Base-by-base conservation (phyloP, 2,113 vertebrate species). In the Bubalus kerabau region DNA sequence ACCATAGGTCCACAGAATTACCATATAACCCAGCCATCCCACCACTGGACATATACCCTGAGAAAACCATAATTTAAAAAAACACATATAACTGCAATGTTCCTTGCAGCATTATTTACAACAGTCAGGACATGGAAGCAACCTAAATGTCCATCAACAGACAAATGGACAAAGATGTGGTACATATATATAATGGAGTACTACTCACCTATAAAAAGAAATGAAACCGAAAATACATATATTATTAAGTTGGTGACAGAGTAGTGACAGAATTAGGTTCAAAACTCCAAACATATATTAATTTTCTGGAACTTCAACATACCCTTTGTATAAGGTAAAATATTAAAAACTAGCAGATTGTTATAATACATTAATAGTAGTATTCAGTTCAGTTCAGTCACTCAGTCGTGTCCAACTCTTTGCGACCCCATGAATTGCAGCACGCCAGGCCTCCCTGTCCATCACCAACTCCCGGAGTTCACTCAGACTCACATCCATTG, bases 401-500 rank as follows among this genome's bases (percentile, higher is more conserved):
- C 30, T 64, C 60, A 64, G 30, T 64, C 14, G 0, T 32, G 28
- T 62, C 60, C 2, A 2, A 62, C 60, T 32, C 60, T 62, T 30
- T 62, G 60, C 0, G 6, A 15, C 28, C 60, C 28, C 60, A 30
- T 15, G 60, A 15, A 62, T 0, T 1, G 1, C 28, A 62, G 60
- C 60, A 62, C 0, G 0, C 6, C 60, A 62, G 13, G 28, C 60
- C 28, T 62, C 60, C 28, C 60, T 62, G 1, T 62, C 60, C 28
- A 14, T 60, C 26, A 60, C 26, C 26, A 60, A 60, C 26, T 60
- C 26, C 26, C 0, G 1, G 26, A 30, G 59, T 6, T 14, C 12
- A 30, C 12, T 6, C 0, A 60, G 6, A 60, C 59, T 28, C 12
- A 60, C 0, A 2, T 30, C 12, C 12, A 28, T 60, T 2, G 0